Evolutionary conservation across 2,797 vertebrate genomes (phyloP).

Genomic region (Muscicapa comitata): DNA sequence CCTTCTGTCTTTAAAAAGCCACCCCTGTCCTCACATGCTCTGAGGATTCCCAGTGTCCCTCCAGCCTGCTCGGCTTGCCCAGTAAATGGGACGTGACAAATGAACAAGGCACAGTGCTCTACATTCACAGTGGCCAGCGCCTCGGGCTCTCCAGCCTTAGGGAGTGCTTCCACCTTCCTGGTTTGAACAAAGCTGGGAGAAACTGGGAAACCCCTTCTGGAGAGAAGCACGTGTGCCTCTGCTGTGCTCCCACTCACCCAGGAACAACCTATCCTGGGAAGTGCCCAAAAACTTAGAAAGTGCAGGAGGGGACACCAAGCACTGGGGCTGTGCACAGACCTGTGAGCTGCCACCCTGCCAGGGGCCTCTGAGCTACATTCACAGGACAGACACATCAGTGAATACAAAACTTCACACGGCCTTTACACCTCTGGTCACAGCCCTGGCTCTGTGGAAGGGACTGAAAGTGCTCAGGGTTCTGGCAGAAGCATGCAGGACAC

Average conservation of each 20-base stretch:
- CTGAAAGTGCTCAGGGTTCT: not conserved
- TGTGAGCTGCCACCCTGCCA: not conserved
- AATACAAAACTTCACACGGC: not conserved
- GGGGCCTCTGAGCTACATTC: not conserved
- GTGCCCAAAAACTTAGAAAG: not conserved
- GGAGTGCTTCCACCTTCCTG: not conserved
- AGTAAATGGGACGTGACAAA: not conserved
- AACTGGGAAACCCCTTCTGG: not conserved
- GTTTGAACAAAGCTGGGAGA: not conserved
- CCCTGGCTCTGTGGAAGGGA: not conserved
- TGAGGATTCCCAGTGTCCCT: not conserved
- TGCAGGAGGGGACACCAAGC: not conserved
- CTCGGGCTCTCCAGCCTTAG: rapidly evolving
- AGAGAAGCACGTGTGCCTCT: not conserved
- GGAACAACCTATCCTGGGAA: not conserved
- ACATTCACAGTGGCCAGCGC: not conserved
- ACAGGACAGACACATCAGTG: rapidly evolving
- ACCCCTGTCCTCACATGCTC: rapidly evolving
- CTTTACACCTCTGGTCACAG: not conserved
- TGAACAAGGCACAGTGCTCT: slow-evolving; percentile 33
- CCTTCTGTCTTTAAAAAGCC: not conserved
- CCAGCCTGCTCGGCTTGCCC: not conserved
- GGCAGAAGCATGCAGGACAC: not conserved
- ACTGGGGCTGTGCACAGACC: rapidly evolving
- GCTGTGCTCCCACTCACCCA: not conserved